phyloP scores from a whole-genome alignment of 2,888 invertebrate genomes.

The Nymphalis polychloros region DNA sequence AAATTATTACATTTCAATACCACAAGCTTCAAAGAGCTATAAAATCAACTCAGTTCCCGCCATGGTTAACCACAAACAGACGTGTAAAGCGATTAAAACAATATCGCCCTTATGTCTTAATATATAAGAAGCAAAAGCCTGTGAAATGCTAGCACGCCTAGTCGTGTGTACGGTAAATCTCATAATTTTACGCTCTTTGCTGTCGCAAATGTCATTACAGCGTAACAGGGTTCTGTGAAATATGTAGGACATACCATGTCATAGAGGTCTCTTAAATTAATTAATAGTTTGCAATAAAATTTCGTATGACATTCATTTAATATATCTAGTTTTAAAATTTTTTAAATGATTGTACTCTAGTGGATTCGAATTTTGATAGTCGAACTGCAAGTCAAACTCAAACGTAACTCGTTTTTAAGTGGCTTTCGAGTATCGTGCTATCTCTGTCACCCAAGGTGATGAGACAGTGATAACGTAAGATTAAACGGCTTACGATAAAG shows the following conservation, averaged over 20 bases:
- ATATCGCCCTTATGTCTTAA: slow-evolving; percentile 7
- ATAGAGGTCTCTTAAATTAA: slow-evolving; percentile 18
- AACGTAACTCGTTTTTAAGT: too few relatives aligned
- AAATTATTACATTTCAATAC: slow-evolving; percentile 24
- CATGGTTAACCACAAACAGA: slow-evolving; percentile 5
- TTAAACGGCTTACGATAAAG: too few relatives aligned
- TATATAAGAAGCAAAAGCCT: background rate
- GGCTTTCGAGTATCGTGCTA: too few relatives aligned
- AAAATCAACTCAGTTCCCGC: slow-evolving; percentile 25
- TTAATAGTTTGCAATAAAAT: background rate
- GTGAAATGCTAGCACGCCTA: slow-evolving; percentile 7
- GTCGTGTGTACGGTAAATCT: slow-evolving; percentile 23
- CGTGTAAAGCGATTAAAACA: background rate
- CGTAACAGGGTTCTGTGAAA: slow-evolving; percentile 25
- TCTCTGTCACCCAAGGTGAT: too few relatives aligned
- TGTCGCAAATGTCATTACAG: slow-evolving; percentile 32
- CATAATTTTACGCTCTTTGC: slow-evolving; percentile 32
- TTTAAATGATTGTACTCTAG: too few relatives aligned
- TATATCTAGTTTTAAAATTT: too few relatives aligned
- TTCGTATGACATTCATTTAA: too few relatives aligned
- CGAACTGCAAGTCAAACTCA: too few relatives aligned
- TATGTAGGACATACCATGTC: slow-evolving; percentile 2
- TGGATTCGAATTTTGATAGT: too few relatives aligned
- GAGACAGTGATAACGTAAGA: too few relatives aligned
- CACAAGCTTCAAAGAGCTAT: slow-evolving; percentile 27